Conservation (phyloP, 1,140 invertebrate species). For the Teleopsis dalmanni region DNA sequence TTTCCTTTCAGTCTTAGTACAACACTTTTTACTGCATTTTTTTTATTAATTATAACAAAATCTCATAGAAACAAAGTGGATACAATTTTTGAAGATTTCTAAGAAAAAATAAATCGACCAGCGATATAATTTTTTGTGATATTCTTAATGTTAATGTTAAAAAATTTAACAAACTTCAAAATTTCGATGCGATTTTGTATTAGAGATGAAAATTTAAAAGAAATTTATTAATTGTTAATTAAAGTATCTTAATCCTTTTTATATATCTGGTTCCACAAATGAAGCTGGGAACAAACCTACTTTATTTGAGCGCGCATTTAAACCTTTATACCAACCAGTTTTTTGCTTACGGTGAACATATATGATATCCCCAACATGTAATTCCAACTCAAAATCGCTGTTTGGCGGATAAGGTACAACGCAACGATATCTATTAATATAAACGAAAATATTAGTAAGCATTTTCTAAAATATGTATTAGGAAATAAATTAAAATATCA, state of each 20-base stretch:
- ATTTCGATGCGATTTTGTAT: background rate
- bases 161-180: no score
- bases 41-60: no score
- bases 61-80: no score
- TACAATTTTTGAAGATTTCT: no score
- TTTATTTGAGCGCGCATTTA: constrained; percentile 77
- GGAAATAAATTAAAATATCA: background rate
- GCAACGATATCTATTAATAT: constrained; percentile 63
- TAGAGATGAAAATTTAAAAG: background rate
- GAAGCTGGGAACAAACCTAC: constrained; percentile 89
- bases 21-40: no score
- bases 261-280: constrained; percentile 67
- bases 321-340: constrained; percentile 94
- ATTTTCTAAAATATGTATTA: background rate
- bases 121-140: no score
- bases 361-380: constrained; percentile 84
- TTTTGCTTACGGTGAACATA: constrained; percentile 87
- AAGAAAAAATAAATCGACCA: no score
- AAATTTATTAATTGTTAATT: background rate
- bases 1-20: no score
- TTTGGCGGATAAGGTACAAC: constrained; percentile 93
- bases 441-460: background rate
- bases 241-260: constrained; percentile 2
- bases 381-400: constrained; percentile 82
- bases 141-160: no score